Evolutionary conservation across 2,888 invertebrate species (phyloP), one percentile per base, ranked within the genome.

Genomic region (Timandra comae): DNA sequence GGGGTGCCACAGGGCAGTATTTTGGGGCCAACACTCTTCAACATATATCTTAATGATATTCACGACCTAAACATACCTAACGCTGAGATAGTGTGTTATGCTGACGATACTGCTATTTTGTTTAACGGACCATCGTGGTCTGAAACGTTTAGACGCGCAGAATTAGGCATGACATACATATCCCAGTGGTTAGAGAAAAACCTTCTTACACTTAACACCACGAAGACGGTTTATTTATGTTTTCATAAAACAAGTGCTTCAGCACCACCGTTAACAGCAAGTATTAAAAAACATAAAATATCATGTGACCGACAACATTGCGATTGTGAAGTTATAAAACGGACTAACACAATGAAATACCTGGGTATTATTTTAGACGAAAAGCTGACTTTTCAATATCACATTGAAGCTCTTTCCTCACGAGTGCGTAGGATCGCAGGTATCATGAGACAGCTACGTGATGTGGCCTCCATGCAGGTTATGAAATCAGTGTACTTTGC

Each of bases 1-100:
- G 43, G 41, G 2, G 40, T 47, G 1, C 46, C 44, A 1, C 44
- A 47, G 24, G 47, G 47, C 3, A 44, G 47, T 22, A 38, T 35
- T 22, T 27, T 41, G 5, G 40, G 36, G 0, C 41, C 41, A 1
- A 34, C 34, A 2, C 12, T 41, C 12, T 41, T 37, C 16, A 11
- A 27, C 2, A 16, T 30, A 2, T 41, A 37, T 7, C 32, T 37
- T 11, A 41, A 37, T 21, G 32, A 35, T 8, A 26, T 37, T 3
- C 16, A 13, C 21, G 19, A 29, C 9, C 3, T 31, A 2, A 4
- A 30, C 23, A 3, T 27, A 5, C 3, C 7, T 7, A n/a, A 12
- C n/a, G 20, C 27, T 6, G 27, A 37, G 7, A 33, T 13, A 1
- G 7, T 33, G 7, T 33, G 33, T 9, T 22, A 29, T 10, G 31